Evolutionary conservation across 2,888 invertebrate genomes (phyloP).

Genomic region (Tetheella fluctuosa): DNA sequence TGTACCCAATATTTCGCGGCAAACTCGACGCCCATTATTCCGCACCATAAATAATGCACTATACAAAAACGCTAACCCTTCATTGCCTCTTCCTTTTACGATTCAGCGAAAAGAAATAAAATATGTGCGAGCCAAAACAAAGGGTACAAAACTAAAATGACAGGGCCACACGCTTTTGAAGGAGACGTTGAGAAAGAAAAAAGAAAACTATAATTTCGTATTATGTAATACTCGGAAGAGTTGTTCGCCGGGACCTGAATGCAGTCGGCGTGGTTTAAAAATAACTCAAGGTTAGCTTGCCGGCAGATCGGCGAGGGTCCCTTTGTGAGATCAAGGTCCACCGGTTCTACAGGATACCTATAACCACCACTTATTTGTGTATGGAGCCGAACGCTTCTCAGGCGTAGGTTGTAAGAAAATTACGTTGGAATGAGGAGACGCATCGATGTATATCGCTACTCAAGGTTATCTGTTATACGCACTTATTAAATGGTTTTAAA

Average conservation of each 20-base stretch:
- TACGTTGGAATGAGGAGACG: slow-evolving; percentile 15
- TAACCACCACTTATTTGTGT: slow-evolving; percentile 51
- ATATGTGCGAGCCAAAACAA: slow-evolving; percentile 80
- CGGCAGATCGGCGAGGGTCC: slow-evolving; percentile 71
- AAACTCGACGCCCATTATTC: slow-evolving; percentile 70
- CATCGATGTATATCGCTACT: background rate
- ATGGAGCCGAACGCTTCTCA: slow-evolving; percentile 35
- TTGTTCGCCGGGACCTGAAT: slow-evolving; percentile 74
- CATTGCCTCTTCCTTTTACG: slow-evolving; percentile 83
- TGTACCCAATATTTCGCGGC: slow-evolving; percentile 63
- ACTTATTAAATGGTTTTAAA: background rate
- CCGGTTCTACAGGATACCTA: slow-evolving; percentile 76
- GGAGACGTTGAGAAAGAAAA: slow-evolving; percentile 57
- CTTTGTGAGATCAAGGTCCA: slow-evolving; percentile 81
- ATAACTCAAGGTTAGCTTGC: slow-evolving; percentile 80
- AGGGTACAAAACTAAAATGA: slow-evolving; percentile 78
- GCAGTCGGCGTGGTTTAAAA: slow-evolving; percentile 76
- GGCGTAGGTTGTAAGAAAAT: slow-evolving; percentile 43
- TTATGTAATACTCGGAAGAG: slow-evolving; percentile 83
- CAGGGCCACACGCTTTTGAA: slow-evolving; percentile 80
- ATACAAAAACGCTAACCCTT: slow-evolving; percentile 80
- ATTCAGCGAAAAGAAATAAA: slow-evolving; percentile 80
- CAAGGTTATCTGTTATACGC: background rate
- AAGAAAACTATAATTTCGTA: slow-evolving; percentile 78
- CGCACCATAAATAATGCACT: slow-evolving; percentile 77